Percentiles rank a stretch among this genome's conserved stretches.
These are phyloP conservation scores for Caerostris darwini DNA, from an alignment of 1,140 invertebrate genomes.

Conservation along the genomic window DNA sequence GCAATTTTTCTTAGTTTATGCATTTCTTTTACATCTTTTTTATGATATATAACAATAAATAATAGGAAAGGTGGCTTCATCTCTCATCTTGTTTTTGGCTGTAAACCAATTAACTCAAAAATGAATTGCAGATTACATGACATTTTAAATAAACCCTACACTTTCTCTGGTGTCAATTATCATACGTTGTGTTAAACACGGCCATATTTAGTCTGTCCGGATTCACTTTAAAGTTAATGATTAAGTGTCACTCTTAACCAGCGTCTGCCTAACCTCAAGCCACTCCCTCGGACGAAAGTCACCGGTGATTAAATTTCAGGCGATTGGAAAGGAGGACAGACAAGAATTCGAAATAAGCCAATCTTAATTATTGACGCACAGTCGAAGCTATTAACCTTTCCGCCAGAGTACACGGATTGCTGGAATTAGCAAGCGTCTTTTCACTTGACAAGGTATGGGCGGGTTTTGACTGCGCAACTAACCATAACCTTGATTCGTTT, in stretches of 20 bases:
- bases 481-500: background rate
- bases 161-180: background rate
- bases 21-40: too few relatives aligned
- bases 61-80: too few relatives aligned
- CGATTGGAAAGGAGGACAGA: background rate
- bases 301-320: constrained; percentile 12
- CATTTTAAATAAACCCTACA: too few relatives aligned
- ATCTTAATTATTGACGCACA: constrained; percentile 41
- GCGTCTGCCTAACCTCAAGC: background rate
- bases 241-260: background rate
- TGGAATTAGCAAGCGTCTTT: constrained; percentile 11
- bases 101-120: too few relatives aligned
- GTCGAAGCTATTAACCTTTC: constrained; percentile 40
- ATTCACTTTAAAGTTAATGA: background rate
- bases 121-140: too few relatives aligned
- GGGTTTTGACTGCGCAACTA: background rate
- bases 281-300: background rate
- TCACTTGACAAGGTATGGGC: background rate
- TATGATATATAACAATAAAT: too few relatives aligned
- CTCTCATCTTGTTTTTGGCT: too few relatives aligned
- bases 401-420: constrained; percentile 2
- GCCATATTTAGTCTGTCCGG: background rate
- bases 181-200: background rate
- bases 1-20: too few relatives aligned
- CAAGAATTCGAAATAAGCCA: constrained; percentile 41